These are phyloP conservation scores for Sus cebifrons DNA, from an alignment of 2,797 vertebrate species.

Conservation along the genomic window DNA sequence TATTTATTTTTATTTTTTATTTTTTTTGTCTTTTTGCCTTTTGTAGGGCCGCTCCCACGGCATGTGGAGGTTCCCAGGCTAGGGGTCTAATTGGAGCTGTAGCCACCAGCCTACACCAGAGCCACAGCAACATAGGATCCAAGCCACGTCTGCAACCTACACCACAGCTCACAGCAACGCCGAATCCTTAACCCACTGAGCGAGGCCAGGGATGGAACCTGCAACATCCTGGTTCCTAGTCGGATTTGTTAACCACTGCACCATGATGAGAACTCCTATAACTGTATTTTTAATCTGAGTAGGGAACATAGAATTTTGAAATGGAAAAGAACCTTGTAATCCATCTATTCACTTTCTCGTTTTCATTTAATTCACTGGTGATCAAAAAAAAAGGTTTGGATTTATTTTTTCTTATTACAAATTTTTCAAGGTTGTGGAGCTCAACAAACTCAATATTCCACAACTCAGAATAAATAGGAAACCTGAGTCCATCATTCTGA, in stretches of 20 bases:
- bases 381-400: neutral
- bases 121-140: no score
- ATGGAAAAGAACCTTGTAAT: neutral
- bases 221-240: no score
- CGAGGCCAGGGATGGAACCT: no score
- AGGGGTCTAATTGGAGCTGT: no score
- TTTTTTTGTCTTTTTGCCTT: no score
- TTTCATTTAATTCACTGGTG: neutral
- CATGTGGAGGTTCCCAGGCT: no score
- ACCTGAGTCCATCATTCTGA: neutral
- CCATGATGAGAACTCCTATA: neutral
- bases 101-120: no score
- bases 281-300: neutral
- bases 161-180: no score
- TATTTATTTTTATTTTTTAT: neutral
- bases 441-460: neutral
- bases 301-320: neutral
- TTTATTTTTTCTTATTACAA: slow-evolving; percentile 36
- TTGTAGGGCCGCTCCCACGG: no score
- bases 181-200: no score
- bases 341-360: neutral
- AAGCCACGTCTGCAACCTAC: no score
- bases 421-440: neutral
- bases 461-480: slow-evolving; percentile 30
- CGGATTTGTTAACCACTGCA: no score